phyloP scores from a whole-genome alignment of 1,140 invertebrate species.

The Solenopsis fugax region DNA sequence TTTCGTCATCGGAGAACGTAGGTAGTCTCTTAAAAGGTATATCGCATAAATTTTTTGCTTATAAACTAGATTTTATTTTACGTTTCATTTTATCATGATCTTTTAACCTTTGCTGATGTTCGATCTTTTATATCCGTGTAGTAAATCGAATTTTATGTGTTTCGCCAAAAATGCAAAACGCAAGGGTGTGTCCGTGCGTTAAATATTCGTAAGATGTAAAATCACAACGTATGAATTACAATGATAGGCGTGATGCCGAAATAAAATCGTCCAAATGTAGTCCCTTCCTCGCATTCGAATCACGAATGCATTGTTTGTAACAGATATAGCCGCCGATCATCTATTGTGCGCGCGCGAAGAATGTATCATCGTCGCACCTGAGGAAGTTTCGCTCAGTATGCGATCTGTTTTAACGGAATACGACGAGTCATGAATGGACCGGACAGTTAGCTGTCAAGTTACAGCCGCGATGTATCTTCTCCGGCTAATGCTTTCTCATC shows the following conservation, averaged over 20 bases:
- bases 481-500: constrained; percentile 30
- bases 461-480: constrained; percentile 15
- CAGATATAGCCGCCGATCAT: constrained; percentile 23
- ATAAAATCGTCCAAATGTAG: constrained; percentile 24
- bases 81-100: not conserved
- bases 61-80: not conserved
- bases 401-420: constrained; percentile 39
- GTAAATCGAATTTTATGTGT: not conserved
- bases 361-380: constrained; percentile 3
- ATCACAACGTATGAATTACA: not conserved
- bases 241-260: constrained; percentile 8
- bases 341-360: constrained; percentile 20
- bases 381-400: constrained; percentile 7
- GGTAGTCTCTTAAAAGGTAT: too few relatives aligned
- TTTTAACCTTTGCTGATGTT: not conserved
- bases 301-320: constrained; percentile 23
- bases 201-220: not conserved
- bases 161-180: not conserved
- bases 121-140: not conserved
- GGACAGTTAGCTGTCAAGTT: constrained; percentile 44
- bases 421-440: constrained; percentile 48
- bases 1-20: too few relatives aligned
- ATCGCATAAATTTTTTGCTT: too few relatives aligned
- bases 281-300: constrained; percentile 5
- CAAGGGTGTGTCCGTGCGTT: not conserved